These are phyloP conservation scores for Leptoclinus maculatus DNA, from an alignment of 2,797 vertebrate species.

Conservation along the genomic window DNA sequence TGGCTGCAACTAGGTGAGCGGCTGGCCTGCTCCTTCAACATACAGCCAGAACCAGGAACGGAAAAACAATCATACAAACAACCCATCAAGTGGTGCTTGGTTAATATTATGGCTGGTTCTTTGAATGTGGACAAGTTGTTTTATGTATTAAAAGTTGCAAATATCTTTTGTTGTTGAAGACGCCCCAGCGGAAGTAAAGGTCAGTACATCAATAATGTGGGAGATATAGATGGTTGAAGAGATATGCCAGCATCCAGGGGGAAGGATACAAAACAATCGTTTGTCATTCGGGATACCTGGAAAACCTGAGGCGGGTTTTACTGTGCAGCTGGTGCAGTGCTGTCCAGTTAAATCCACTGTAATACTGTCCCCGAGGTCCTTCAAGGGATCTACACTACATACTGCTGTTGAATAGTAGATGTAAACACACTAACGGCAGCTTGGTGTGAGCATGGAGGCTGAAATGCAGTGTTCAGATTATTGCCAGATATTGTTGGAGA, in stretches of 20 bases:
- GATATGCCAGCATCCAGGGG: constrained; percentile 4
- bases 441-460: not conserved
- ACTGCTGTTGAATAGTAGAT: not conserved
- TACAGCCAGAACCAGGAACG: not conserved
- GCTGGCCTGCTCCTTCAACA: constrained; percentile 8
- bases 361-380: not conserved
- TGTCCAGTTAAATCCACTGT: not conserved
- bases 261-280: constrained; percentile 14
- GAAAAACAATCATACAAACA: not conserved
- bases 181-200: not conserved
- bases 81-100: not conserved
- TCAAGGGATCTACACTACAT: not conserved
- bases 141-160: not conserved
- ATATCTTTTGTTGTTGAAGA: not conserved
- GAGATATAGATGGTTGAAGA: not conserved
- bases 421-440: not conserved
- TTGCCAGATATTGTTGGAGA: constrained; percentile 57
- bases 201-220: not conserved
- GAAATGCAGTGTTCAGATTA: constrained; percentile 19
- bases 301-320: constrained; percentile 5
- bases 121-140: not conserved
- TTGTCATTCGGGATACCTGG: not conserved
- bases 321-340: not conserved
- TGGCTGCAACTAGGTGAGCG: constrained; percentile 50
- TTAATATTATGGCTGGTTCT: not conserved